phyloP scores from a whole-genome alignment of 2,888 invertebrate genomes.

The Epistrophe eligans region DNA sequence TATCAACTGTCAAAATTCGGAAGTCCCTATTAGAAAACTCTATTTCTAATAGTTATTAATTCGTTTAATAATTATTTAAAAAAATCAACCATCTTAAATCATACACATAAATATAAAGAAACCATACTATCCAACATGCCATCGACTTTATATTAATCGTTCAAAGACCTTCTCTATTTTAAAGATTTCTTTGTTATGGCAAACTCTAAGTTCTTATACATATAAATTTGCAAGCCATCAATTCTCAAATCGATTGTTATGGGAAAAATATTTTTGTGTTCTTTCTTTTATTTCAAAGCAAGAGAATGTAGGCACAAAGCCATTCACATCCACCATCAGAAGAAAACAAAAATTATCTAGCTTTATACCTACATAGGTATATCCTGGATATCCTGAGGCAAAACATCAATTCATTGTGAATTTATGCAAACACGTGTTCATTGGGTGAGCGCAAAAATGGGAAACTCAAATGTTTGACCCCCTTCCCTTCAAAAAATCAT shows the following conservation, averaged over 20 bases:
- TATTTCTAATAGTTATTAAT: no score
- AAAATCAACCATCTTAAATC: no score
- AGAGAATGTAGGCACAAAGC: background rate
- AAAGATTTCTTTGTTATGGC: no score
- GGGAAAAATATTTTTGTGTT: background rate
- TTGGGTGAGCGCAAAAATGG: constrained; percentile 13
- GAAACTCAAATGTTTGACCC: constrained; percentile 39
- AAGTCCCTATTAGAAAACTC: no score
- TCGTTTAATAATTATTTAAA: no score
- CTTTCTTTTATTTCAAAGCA: constrained; percentile 5
- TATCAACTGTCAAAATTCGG: no score
- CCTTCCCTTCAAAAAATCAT: background rate
- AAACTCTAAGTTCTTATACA: no score
- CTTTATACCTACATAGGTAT: background rate
- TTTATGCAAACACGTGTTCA: constrained; percentile 58
- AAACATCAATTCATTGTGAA: constrained; percentile 53
- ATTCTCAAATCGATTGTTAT: constrained; percentile 20
- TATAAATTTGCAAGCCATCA: no score
- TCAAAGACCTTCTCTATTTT: no score
- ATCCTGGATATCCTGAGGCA: background rate
- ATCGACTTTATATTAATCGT: no score
- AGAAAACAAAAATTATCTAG: background rate
- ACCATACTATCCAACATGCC: no score
- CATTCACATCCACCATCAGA: background rate
- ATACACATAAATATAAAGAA: no score